phyloP scores from a whole-genome alignment of 2,888 invertebrate genomes.

The Tetheella fluctuosa region DNA sequence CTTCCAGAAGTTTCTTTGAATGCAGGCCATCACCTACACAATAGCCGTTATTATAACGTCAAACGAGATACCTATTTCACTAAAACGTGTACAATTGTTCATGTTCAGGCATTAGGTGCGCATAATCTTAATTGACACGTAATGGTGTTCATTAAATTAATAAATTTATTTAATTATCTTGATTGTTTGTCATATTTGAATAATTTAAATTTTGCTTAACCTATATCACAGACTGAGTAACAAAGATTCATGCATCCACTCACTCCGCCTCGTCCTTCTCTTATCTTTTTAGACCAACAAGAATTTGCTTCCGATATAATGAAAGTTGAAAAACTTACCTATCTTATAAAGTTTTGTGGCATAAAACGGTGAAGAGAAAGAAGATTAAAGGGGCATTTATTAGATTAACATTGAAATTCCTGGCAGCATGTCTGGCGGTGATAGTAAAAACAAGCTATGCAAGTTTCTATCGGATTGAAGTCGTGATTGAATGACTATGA shows the following conservation, averaged over 20 bases:
- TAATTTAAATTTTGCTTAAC: too few relatives aligned
- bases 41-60: constrained; percentile 4
- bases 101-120: background rate
- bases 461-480: constrained; percentile 2
- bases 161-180: background rate
- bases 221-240: too few relatives aligned
- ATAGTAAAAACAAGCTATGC: background rate
- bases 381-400: background rate
- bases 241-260: too few relatives aligned
- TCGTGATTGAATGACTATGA: constrained; percentile 30
- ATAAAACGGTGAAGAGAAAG: background rate
- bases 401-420: background rate
- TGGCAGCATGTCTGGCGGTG: too few relatives aligned
- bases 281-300: background rate
- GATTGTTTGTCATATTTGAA: background rate
- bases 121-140: background rate
- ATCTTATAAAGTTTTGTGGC: background rate
- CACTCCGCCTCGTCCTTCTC: background rate
- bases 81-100: background rate
- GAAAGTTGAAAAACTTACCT: background rate
- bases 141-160: background rate
- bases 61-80: background rate
- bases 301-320: background rate
- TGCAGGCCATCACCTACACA: background rate
- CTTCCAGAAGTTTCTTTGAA: background rate